Evolutionary conservation across 2,888 invertebrate species (phyloP), one percentile per base, ranked within the genome.

Genomic region (Horisme vitalbata): DNA sequence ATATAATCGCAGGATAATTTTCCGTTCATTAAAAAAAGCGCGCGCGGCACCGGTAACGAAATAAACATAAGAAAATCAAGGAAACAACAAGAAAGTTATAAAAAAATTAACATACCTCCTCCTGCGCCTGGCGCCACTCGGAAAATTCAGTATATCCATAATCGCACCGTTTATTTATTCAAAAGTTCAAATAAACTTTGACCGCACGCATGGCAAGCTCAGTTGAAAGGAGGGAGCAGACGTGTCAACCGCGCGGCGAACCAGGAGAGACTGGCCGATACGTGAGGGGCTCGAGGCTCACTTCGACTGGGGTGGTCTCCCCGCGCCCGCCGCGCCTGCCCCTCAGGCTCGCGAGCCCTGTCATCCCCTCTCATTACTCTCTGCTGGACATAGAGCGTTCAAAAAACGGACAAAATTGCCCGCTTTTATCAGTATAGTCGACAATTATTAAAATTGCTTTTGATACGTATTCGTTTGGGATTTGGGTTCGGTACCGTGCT

Each of bases 201-300:
- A 65, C 61, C 77, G 80, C 65, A 70, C 65, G 63, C 79, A 79
- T 80, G 55, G 71, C 75, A 71, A 64, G 66, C 68, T 61, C 63
- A 65, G 61, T 51, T 39, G 39, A 50, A 26, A 36, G 58, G 24
- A 33, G 39, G 46, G 11, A 39, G 13, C 38, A 38, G 24, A 51
- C 68, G 68, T 53, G 56, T 36, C 38, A 10, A 31, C 41, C 43
- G 34, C 62, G 61, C 65, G 56, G 48, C 55, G 58, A 47, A 57
- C 66, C 60, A 57, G 53, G 62, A 58, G 60, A 58, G 65, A 79
- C 79, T 79, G 75, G 63, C n/a, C n/a, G n/a, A n/a, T n/a, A n/a
- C n/a, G n/a, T n/a, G n/a, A n/a, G n/a, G n/a, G n/a, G n/a, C n/a
- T n/a, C n/a, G n/a, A n/a, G n/a, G n/a, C n/a, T n/a, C n/a, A n/a